Base-by-base conservation (phyloP, 2,888 invertebrate species). In the Coelopa pilipes region DNA sequence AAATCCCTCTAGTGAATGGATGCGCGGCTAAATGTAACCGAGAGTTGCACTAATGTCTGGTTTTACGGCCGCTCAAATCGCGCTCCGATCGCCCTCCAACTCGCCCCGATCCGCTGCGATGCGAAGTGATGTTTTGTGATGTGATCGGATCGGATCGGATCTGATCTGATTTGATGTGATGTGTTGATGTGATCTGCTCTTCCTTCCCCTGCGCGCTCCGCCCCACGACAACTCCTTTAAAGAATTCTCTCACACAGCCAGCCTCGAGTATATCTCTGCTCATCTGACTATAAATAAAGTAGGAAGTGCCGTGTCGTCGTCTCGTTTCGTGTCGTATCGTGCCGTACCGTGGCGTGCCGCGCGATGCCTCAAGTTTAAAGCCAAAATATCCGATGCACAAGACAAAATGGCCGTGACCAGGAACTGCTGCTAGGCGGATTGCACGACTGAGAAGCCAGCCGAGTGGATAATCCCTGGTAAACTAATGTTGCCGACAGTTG, bases 1-100 rank as follows among this genome's bases (percentile, higher is more conserved):
- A 86, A 85, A 86, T 80, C 77, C 79, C 73, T 70, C 24, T 70
- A 65, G 71, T 60, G 65, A 73, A 76, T 72, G 55, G 70, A 76
- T 69, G 73, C 55, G 34, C 34, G 34, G 68, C 71, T 74, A 75
- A 67, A 70, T 76, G 74, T 77, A 70, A 73, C 69, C 72, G 73
- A 71, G 70, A 70, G 74, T 70, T 75, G 57, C 45, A 74, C 50
- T 74, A 71, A 75, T 66, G 66, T 63, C 59, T 17, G 66, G 67
- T 70, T 67, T 71, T 34, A 34, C 34, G 34, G 7, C 7, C 34
- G 34, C 7, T 34, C 34, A 45, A 24, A n/a, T 46, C 47, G 49
- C 46, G 60, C 63, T 60, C 7, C 34, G 7, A 34, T n/a, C n/a
- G n/a, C n/a, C 2, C 7, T 34, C 34, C 34, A 34, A 34, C 34